Conservation (phyloP, 2,113 vertebrate genomes). For the Pseudorasbora parva region DNA sequence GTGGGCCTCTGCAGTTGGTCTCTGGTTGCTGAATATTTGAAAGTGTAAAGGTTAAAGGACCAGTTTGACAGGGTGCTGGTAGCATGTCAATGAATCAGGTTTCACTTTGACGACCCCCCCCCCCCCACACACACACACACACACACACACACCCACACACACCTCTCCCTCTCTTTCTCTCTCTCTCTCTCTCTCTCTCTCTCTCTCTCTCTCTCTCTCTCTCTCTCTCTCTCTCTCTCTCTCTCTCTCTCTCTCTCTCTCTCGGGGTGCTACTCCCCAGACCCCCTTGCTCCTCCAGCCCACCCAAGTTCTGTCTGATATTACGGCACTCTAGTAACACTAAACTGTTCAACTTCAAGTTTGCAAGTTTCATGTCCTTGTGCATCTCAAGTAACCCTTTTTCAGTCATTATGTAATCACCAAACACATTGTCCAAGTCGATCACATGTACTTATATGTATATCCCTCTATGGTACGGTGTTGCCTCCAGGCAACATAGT, state of each 20-base stretch:
- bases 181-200: background rate
- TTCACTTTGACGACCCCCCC: too few species aligned
- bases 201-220: too few species aligned
- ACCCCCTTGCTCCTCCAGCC: background rate
- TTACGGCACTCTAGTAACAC: background rate
- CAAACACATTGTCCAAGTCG: background rate
- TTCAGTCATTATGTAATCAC: background rate
- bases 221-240: too few species aligned
- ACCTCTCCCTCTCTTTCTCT: too few species aligned
- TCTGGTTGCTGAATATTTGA: slow-evolving; percentile 62
- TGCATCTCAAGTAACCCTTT: slow-evolving; percentile 3
- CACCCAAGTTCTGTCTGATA: background rate
- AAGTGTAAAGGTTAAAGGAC: slow-evolving; percentile 62
- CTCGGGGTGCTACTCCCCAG: background rate
- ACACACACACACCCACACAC: too few species aligned
- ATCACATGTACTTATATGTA: background rate
- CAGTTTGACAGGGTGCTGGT: slow-evolving; percentile 8
- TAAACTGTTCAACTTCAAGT: background rate
- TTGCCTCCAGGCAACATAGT: too few species aligned
- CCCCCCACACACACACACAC: too few species aligned
- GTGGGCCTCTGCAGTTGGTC: background rate
- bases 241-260: too few species aligned
- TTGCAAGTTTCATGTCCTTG: background rate
- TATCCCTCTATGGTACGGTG: too few species aligned
- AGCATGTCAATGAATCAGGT: slow-evolving; percentile 14